Percentiles rank a stretch among this genome's conserved stretches.
These are phyloP conservation scores for Coregonus suidteri DNA, from an alignment of 2,797 vertebrate genomes.

Conservation along the genomic window DNA sequence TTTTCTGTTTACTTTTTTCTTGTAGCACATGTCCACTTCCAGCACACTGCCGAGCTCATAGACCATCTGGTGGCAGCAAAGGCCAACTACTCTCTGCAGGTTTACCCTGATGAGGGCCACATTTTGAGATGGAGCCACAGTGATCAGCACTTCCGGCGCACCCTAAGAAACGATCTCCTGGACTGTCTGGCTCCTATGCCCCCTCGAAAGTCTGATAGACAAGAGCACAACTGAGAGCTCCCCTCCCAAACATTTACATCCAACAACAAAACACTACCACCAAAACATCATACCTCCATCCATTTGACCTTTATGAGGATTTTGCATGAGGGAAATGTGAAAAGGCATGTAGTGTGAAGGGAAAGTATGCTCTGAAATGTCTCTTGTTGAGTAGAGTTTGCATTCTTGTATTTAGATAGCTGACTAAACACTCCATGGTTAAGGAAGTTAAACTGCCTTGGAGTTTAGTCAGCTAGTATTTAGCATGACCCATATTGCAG, in stretches of 20 bases:
- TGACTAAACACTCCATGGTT: no score
- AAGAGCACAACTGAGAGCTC: constrained; percentile 38
- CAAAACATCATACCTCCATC: no score
- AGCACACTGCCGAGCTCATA: constrained; percentile 68
- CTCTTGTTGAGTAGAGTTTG: no score
- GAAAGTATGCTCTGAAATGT: no score
- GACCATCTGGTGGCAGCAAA: constrained; percentile 57
- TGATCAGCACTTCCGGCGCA: constrained; percentile 48
- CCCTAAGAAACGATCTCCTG: constrained; percentile 52
- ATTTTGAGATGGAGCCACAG: constrained; percentile 48
- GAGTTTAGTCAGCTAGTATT: no score
- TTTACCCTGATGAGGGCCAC: constrained; percentile 70
- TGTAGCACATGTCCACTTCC: constrained; percentile 68
- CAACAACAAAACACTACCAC: neutral
- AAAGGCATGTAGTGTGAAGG: no score
- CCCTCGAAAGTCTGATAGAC: constrained; percentile 20
- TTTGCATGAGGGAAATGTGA: no score
- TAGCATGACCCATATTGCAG: no score
- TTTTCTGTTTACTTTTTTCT: constrained; percentile 14
- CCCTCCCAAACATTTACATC: neutral
- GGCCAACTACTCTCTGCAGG: constrained; percentile 51
- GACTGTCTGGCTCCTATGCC: constrained; percentile 50
- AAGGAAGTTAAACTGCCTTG: no score
- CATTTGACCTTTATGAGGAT: no score
- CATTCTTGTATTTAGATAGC: no score